phyloP scores from a whole-genome alignment of 1,140 invertebrate species.

The Drosophila truncata region DNA sequence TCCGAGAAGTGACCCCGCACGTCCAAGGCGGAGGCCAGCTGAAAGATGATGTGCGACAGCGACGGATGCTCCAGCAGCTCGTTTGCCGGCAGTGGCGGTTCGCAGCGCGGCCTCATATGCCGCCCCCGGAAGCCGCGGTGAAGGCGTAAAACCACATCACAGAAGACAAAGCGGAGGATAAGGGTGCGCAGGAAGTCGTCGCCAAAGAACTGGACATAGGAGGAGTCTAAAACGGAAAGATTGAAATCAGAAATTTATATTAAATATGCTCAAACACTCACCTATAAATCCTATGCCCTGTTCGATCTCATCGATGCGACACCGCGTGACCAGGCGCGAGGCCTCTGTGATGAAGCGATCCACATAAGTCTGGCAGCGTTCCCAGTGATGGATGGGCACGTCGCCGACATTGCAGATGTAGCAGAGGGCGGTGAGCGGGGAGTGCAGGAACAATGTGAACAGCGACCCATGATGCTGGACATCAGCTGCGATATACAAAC shows the following conservation, averaged over 20 bases:
- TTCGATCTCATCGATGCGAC: conserved; percentile 91
- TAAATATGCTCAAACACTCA: conserved; percentile 4
- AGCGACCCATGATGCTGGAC: conserved; percentile 96
- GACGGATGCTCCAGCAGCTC: conserved; percentile 95
- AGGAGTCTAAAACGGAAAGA: conserved; percentile 88
- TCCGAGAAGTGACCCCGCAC: conserved; percentile 91
- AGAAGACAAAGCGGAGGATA: conserved; percentile 96
- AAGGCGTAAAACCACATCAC: conserved; percentile 94
- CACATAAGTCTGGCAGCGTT: conserved; percentile 94
- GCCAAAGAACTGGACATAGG: conserved; percentile 95
- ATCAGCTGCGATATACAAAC: conserved; percentile 87
- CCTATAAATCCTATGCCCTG: conserved; percentile 85
- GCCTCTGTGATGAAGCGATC: conserved; percentile 96
- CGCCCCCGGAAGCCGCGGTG: conserved; percentile 93
- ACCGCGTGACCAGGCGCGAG: conserved; percentile 92
- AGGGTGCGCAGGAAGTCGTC: conserved; percentile 97
- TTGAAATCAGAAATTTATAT: not conserved
- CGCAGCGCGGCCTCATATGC: conserved; percentile 93
- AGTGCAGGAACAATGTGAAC: conserved; percentile 98
- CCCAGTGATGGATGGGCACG: conserved; percentile 95
- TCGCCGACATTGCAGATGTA: conserved; percentile 95
- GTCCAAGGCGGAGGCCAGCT: conserved; percentile 93
- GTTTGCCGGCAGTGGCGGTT: conserved; percentile 94
- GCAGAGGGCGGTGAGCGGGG: conserved; percentile 96
- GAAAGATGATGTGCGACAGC: conserved; percentile 92